phyloP scores from a whole-genome alignment of 2,797 vertebrate species.

The Muraenolepis orangiensis region DNA sequence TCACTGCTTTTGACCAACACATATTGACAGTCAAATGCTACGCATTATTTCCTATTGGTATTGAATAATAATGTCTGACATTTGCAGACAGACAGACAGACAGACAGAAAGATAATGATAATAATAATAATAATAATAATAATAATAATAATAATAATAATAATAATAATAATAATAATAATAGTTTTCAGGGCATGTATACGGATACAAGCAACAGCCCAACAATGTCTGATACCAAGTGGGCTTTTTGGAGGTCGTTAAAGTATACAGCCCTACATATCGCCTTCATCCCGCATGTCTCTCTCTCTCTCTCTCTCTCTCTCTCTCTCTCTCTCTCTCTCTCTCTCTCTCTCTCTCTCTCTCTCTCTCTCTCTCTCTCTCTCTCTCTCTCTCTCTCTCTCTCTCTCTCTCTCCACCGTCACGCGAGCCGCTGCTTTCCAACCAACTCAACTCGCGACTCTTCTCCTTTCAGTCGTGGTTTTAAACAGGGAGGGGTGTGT shows the following conservation, averaged over 20 bases:
- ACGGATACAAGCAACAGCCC: background rate
- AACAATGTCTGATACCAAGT: background rate
- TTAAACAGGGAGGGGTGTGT: background rate
- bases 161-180: no score
- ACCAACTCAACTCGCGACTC: background rate
- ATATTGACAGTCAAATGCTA: conserved; percentile 58
- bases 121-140: no score
- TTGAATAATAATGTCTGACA: conserved; percentile 33
- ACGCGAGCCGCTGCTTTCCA: background rate
- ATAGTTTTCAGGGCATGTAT: background rate
- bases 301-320: background rate
- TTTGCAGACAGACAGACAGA: background rate
- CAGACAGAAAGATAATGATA: no score
- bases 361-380: background rate
- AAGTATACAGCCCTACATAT: background rate
- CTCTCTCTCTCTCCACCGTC: background rate
- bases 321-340: background rate
- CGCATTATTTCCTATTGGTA: conserved; percentile 33
- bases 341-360: background rate
- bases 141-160: no score
- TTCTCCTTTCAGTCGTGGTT: background rate
- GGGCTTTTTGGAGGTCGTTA: background rate
- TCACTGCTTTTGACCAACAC: conserved; percentile 57
- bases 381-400: background rate
- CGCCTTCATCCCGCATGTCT: background rate